These are phyloP conservation scores for Siniperca chuatsi DNA, from an alignment of 2,113 vertebrate species.

Conservation along the genomic window DNA sequence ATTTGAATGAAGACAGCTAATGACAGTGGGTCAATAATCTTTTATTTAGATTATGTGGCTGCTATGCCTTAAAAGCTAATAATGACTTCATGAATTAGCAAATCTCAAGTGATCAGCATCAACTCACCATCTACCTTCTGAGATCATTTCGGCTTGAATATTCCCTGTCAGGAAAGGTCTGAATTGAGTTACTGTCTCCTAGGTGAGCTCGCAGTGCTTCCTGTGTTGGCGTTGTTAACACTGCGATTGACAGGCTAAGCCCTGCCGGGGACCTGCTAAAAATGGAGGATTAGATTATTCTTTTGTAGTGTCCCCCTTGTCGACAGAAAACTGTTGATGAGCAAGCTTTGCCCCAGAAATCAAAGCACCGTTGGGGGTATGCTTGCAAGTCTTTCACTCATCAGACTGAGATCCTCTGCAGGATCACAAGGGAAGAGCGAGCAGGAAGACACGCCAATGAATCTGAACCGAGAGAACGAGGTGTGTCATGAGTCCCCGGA, in stretches of 20 bases:
- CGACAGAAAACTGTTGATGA: slow-evolving; percentile 35
- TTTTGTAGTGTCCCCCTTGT: slow-evolving; percentile 36
- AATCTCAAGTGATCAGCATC: slow-evolving; percentile 43
- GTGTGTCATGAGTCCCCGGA: slow-evolving; percentile 38
- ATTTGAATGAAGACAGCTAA: slow-evolving; percentile 44
- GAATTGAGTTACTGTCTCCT: slow-evolving; percentile 24
- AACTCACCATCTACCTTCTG: slow-evolving; percentile 8
- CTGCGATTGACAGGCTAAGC: slow-evolving; percentile 46
- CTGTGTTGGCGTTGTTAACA: slow-evolving; percentile 3
- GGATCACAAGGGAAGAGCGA: not conserved
- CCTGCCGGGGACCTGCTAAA: slow-evolving; percentile 23
- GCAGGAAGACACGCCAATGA: not conserved
- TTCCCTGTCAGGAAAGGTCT: slow-evolving; percentile 18
- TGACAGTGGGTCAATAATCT: slow-evolving; percentile 45
- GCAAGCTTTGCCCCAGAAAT: slow-evolving; percentile 50
- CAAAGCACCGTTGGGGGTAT: slow-evolving; percentile 33
- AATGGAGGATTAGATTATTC: slow-evolving; percentile 46
- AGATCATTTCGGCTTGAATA: slow-evolving; percentile 38
- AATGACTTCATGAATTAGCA: slow-evolving; percentile 18
- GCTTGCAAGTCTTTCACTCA: slow-evolving; percentile 28
- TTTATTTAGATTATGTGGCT: slow-evolving; percentile 38
- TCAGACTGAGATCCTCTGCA: slow-evolving; percentile 33
- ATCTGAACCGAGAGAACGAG: slow-evolving; percentile 36
- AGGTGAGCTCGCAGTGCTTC: slow-evolving; percentile 17
- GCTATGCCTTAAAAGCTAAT: slow-evolving; percentile 42